Conservation (phyloP, 2,797 vertebrate species). For the Microchirus variegatus region DNA sequence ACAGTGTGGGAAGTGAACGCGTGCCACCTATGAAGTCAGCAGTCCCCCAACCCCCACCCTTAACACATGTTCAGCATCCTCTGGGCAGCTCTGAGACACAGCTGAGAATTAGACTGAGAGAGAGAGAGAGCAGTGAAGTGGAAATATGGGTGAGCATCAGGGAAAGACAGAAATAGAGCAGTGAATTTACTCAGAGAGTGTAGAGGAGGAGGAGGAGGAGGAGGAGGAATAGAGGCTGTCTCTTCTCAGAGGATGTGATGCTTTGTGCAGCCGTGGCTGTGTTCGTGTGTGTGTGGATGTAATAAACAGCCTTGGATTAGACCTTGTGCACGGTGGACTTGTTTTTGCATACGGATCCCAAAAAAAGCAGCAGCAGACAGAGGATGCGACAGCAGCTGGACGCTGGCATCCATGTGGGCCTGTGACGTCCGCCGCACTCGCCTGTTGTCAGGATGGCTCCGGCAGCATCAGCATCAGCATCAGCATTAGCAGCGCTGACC, state of each 20-base stretch:
- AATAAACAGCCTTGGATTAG: conserved; percentile 53
- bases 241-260: conserved; percentile 27
- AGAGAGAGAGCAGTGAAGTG: conserved; percentile 64
- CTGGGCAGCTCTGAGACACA: conserved; percentile 69
- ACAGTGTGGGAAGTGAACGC: conserved; percentile 44
- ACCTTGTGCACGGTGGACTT: conserved; percentile 41
- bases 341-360: conserved; percentile 27
- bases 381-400: conserved; percentile 43
- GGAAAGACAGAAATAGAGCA: conserved; percentile 78
- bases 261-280: conserved; percentile 35
- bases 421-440: conserved; percentile 40
- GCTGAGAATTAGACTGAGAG: conserved; percentile 59
- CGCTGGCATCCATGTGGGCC: conserved; percentile 52
- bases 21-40: conserved; percentile 76
- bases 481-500: conserved; percentile 43
- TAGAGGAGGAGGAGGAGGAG: conserved; percentile 22
- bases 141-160: conserved; percentile 75
- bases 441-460: conserved; percentile 43
- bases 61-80: conserved; percentile 78
- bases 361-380: conserved; percentile 27
- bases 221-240: conserved; percentile 28
- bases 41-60: conserved; percentile 73
- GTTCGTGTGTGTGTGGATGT: conserved; percentile 33
- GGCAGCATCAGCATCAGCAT: background rate
- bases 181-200: conserved; percentile 53